Base-by-base conservation (phyloP, 2,888 invertebrate genomes). In the Amblyteles armatorius region DNA sequence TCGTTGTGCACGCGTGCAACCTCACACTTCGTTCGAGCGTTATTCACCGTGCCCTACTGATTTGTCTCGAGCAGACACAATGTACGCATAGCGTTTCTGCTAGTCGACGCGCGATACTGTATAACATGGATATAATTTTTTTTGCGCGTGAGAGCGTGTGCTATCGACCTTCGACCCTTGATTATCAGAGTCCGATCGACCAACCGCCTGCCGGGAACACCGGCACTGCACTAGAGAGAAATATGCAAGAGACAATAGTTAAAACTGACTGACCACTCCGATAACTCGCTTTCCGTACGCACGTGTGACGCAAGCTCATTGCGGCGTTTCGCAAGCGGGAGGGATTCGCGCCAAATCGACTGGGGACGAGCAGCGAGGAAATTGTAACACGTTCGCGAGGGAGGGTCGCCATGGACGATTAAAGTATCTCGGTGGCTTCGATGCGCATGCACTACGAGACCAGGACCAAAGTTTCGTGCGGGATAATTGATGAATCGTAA, bases 281-380 rank as follows among this genome's bases (percentile, higher is more conserved):
- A 65, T 63, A 71, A 78, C 60, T 67, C 40, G 55, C 55, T 71
- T 82, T 76, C 68, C 82, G 72, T 48, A 71, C 65, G 79, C 86
- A 84, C 84, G 84, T 81, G 86, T 86, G 84, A 85, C 68, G 86
- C 86, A 85, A 86, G 73, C 52, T n/a, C 57, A 50, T 48, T 40
- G 40, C 13, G 11, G 67, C 36, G 22, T 86, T 76, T 86, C 86
- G 79, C 71, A 82, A 80, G 19, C 36, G 16, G 5, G 11, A 79
- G 44, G 22, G 76, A 73, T 72, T 76, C 74, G 65, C 80, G 80
- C 80, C 80, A 80, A 80, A 67, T 67, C 33, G 40, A 52, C n/a
- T 26, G 13, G 29, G 33, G 36, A 73, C 7, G 22, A 26, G 72
- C 72, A 29, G 19, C 22, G 16, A 40, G 36, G 33, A 73, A 57